Conservation (phyloP, 2,888 invertebrate genomes). For the Synergus japonicus region DNA sequence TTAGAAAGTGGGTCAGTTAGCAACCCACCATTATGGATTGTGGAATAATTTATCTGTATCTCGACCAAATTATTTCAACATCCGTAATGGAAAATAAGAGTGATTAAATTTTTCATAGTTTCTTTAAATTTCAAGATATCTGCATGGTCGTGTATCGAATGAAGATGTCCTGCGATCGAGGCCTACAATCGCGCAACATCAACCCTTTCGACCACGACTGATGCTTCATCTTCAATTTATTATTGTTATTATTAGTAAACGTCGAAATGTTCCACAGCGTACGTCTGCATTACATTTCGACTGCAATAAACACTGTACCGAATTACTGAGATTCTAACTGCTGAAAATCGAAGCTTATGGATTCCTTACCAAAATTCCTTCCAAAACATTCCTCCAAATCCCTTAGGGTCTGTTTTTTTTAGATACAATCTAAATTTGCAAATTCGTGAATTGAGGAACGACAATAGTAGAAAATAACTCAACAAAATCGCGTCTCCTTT, state of each 20-base stretch:
- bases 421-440: neutral
- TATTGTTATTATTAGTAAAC: neutral
- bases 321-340: neutral
- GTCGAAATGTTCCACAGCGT: constrained; percentile 61
- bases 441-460: constrained; percentile 23
- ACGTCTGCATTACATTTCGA: constrained; percentile 64
- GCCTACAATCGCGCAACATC: constrained; percentile 75
- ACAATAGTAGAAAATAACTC: neutral
- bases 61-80: constrained; percentile 16
- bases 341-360: constrained; percentile 32
- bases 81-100: constrained; percentile 5
- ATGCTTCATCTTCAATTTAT: constrained; percentile 42
- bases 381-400: neutral
- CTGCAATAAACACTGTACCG: neutral
- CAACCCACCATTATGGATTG: constrained; percentile 32
- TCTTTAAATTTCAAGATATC: constrained; percentile 33
- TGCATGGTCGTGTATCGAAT: constrained; percentile 60
- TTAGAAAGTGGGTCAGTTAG: constrained; percentile 36
- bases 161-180: constrained; percentile 73
- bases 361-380: neutral
- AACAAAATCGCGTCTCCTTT: constrained; percentile 2
- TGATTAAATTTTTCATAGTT: constrained; percentile 11
- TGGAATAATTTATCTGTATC: constrained; percentile 31
- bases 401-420: neutral
- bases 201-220: constrained; percentile 62